Base-by-base conservation (phyloP, 2,888 invertebrate genomes). In the Calameuta idolon region DNA sequence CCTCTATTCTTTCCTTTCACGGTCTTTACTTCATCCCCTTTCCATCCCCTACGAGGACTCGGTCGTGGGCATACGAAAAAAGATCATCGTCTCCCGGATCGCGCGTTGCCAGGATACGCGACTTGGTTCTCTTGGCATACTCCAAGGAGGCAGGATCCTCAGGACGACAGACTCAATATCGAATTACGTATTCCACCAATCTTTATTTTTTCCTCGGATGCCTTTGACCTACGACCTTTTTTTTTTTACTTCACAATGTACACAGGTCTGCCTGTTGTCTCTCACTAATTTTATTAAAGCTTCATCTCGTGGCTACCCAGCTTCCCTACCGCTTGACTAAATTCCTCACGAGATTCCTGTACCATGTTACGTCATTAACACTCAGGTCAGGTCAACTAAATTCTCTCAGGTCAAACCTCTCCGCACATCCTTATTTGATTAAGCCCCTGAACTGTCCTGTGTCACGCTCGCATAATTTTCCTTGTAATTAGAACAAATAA, bases 381-480 rank as follows among this genome's bases (percentile, higher is more conserved):
- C 79, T 81, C 68, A 76, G 77, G 74, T 76, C 71, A 69, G 74
- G 12, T 77, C 80, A 76, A 83, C 81, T 83, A 85, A 86, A 85
- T 83, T 84, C 80, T 82, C 81, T 80, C 79, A 83, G 83, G 82
- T 83, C 80, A 81, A 85, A 83, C 84, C 83, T 0, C 55, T 69
- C 30, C 75, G 75, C 80, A 81, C 78, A 78, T 77, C 84, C 82
- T 88, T 85, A 86, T 88, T 88, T 88, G 86, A 82, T 89, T 89
- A 88, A 89, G 85, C 86, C 83, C 83, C 55, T 23, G 81, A 83
- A 84, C 87, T 85, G 86, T 88, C 85, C 85, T 79, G 83, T 83
- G 86, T 89, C 88, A 88, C 89, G 87, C 87, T 87, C 84, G 87
- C 86, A 87, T 89, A 89, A 89, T 89, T 89, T 89, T 88, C 86